Percentiles rank a stretch among this genome's conserved stretches.
phyloP scores from a whole-genome alignment of 1,140 invertebrate species.

The Cotesia typhae region DNA sequence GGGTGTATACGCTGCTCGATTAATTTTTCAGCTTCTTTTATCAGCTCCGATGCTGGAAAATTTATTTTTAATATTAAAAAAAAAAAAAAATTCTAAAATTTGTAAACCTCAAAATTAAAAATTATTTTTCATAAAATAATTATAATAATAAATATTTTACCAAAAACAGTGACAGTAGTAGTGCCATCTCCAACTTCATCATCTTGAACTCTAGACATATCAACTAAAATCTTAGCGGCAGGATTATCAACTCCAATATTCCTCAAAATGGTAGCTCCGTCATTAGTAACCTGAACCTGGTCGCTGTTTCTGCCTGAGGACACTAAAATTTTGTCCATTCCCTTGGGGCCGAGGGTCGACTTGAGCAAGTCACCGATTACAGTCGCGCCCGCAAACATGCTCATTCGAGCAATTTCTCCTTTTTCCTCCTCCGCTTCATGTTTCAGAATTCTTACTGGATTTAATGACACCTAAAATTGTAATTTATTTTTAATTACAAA shows the following conservation, averaged over 20 bases:
- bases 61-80: neutral
- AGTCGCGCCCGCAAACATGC: conserved; percentile 97
- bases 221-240: conserved; percentile 97
- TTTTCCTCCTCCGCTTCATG: conserved; percentile 97
- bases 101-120: too few relatives aligned
- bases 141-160: conserved; percentile 57
- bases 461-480: conserved; percentile 79
- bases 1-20: conserved; percentile 96
- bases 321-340: conserved; percentile 99
- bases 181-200: conserved; percentile 99
- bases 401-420: conserved; percentile 93
- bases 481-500: too few relatives aligned
- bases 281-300: conserved; percentile 96
- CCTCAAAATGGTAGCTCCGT: conserved; percentile 98
- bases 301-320: conserved; percentile 83
- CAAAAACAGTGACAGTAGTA: conserved; percentile 96
- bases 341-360: conserved; percentile 97
- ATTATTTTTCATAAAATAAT: too few relatives aligned
- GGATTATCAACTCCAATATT: conserved; percentile 98
- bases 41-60: conserved; percentile 84
- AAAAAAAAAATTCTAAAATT: too few relatives aligned
- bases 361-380: conserved; percentile 98
- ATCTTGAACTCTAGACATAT: conserved; percentile 98
- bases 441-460: conserved; percentile 93
- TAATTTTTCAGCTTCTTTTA: conserved; percentile 94